Percentiles rank a stretch among this genome's conserved stretches.
phyloP scores from a whole-genome alignment of 2,888 invertebrate genomes.

The Cheilosia grossa region DNA sequence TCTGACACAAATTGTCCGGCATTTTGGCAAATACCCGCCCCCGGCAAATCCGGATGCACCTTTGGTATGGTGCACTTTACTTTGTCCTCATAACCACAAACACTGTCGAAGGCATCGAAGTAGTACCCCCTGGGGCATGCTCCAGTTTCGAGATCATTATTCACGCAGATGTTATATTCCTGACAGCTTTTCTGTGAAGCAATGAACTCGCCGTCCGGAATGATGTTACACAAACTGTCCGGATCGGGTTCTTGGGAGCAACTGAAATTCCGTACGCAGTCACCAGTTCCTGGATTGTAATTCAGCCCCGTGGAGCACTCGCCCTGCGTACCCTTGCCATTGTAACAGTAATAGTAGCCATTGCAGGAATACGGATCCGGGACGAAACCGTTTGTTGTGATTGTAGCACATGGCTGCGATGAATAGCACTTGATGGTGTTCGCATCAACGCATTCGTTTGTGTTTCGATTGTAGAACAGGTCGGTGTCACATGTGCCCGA shows the following conservation, averaged over 20 bases:
- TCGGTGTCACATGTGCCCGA: constrained; percentile 76
- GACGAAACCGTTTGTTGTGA: constrained; percentile 76
- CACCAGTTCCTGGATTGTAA: constrained; percentile 77
- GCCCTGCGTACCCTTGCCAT: constrained; percentile 77
- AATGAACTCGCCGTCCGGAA: constrained; percentile 79
- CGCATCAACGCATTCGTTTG: constrained; percentile 76
- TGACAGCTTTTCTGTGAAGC: constrained; percentile 76
- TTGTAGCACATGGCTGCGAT: constrained; percentile 78
- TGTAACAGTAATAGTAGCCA: constrained; percentile 79
- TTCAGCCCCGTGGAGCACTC: constrained; percentile 77
- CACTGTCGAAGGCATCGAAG: constrained; percentile 76
- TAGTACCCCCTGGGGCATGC: constrained; percentile 78
- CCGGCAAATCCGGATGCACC: constrained; percentile 54
- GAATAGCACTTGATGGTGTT: constrained; percentile 77
- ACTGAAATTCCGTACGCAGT: constrained; percentile 77
- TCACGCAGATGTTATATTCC: constrained; percentile 78
- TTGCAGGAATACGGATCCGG: constrained; percentile 79
- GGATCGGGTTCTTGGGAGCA: constrained; percentile 77
- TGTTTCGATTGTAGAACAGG: constrained; percentile 78
- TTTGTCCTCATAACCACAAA: constrained; percentile 77
- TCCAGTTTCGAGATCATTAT: constrained; percentile 74
- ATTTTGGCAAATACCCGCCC: constrained; percentile 74
- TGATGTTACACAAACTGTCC: constrained; percentile 79
- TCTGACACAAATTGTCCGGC: constrained; percentile 78
- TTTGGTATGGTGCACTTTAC: constrained; percentile 74